These are phyloP conservation scores for Python bivittatus DNA, from an alignment of 2,113 vertebrate species.

Conservation along the genomic window DNA sequence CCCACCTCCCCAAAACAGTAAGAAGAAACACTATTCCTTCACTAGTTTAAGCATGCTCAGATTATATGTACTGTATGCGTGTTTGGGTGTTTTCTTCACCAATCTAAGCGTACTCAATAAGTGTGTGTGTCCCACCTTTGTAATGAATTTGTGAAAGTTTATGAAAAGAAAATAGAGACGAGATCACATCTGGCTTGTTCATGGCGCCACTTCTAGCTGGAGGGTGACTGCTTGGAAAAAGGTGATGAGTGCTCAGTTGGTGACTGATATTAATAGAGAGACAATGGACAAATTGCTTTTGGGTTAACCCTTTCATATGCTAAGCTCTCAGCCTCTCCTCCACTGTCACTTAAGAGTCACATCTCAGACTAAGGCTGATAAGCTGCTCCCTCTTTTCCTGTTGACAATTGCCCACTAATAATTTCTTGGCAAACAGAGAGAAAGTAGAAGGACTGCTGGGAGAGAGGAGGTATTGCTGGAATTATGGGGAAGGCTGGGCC, in stretches of 20 bases:
- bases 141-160: conserved; percentile 49
- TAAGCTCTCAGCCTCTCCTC: background rate
- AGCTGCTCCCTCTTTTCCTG: background rate
- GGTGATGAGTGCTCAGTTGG: conserved; percentile 57
- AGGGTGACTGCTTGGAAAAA: conserved; percentile 53
- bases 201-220: conserved; percentile 58
- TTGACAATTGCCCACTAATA: conserved; percentile 4
- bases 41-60: background rate
- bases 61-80: background rate
- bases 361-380: background rate
- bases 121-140: conserved; percentile 16
- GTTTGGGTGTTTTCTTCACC: background rate
- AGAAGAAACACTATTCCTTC: background rate
- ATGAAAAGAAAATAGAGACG: conserved; percentile 54
- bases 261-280: conserved; percentile 64
- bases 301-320: conserved; percentile 51
- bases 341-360: background rate
- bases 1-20: background rate
- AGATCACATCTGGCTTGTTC: conserved; percentile 61
- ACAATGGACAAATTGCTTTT: conserved; percentile 56
- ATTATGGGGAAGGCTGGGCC: background rate
- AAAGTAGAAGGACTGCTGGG: background rate
- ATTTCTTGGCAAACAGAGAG: background rate
- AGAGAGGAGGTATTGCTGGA: background rate
- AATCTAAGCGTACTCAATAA: background rate